Evolutionary conservation across 2,797 vertebrate genomes (phyloP).

Genomic region (Mallotus villosus): DNA sequence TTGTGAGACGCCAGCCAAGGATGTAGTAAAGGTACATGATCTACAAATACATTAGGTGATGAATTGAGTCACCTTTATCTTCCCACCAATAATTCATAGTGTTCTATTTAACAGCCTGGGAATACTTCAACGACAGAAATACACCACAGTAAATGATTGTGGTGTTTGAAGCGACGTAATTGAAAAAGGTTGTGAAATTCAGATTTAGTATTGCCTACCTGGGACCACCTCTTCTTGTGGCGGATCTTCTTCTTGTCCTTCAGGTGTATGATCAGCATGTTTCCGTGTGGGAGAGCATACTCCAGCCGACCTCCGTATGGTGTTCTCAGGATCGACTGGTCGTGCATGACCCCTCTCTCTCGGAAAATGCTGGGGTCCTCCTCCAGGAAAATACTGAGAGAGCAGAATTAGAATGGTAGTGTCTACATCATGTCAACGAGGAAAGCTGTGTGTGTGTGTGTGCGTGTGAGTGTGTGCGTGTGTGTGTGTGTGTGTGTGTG

Average conservation of each 20-base stretch:
- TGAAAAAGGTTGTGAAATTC: background rate
- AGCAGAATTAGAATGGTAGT: too few species aligned
- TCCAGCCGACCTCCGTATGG: conserved; percentile 72
- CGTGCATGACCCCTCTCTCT: conserved; percentile 15
- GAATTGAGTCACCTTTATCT: background rate
- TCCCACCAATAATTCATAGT: background rate
- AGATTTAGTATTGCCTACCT: conserved; percentile 47
- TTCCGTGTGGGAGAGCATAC: conserved; percentile 68
- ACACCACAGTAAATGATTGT: background rate
- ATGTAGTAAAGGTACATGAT: conserved; percentile 75
- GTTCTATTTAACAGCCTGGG: background rate
- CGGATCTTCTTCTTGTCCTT: conserved; percentile 73
- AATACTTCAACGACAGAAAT: background rate
- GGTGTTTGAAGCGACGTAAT: too few species aligned
- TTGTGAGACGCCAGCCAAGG: conserved; percentile 66
- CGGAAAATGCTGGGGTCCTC: conserved; percentile 45
- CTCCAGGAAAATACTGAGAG: conserved; percentile 59
- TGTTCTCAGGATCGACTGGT: conserved; percentile 59
- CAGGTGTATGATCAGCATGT: conserved; percentile 64
- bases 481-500: too few species aligned
- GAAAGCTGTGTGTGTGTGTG: too few species aligned
- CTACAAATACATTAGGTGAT: conserved; percentile 35
- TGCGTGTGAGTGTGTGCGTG: too few species aligned
- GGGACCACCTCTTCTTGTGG: conserved; percentile 79
- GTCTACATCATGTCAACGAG: too few species aligned